Base-by-base conservation (phyloP, 2,888 invertebrate genomes). In the Nysson spinosus region DNA sequence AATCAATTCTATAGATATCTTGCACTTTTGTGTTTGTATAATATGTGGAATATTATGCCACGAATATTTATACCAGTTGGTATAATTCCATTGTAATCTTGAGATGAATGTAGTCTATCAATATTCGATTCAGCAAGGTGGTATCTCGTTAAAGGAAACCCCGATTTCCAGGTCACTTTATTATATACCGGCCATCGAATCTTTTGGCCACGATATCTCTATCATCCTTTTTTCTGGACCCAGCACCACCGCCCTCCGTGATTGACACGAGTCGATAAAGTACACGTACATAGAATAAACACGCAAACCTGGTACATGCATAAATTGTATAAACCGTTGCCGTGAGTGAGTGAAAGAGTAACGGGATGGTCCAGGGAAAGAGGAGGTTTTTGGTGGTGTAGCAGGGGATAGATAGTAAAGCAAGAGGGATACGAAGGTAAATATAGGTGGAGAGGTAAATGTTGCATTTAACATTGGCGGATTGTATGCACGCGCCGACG, bases 381-480 rank as follows among this genome's bases (percentile, higher is more conserved):
- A n/a, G 24, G 20, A 3, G 7, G 42, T n/a, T n/a, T n/a, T n/a
- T 32, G 28, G n/a, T n/a, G 32, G 14, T 26, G 16, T 16, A 9
- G 42, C n/a, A 9, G 14, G 17, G 7, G 43, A 7, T 9, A 17
- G 49, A n/a, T 20, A 26, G 34, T 26, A 28, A 42, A 30, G 32
- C 4, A 47, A 60, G 16, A n/a, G 19, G 34, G 40, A 43, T 56
- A 40, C 20, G 76, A 57, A 55, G 57, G 56, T 55, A 62, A 62
- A 67, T n/a, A n/a, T 60, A 70, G 69, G 66, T 57, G 62, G 67
- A 62, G 75, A 68, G 65, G 70, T 71, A 75, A 78, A 79, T 83
- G 83, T 85, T 83, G 83, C 83, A 83, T 83, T 83, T 77, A 83
- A 80, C 82, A 82, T 83, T 65, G 80, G 78, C 72, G 77, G 79